phyloP scores from a whole-genome alignment of 2,797 vertebrate genomes.

The Rachycentron canadum region DNA sequence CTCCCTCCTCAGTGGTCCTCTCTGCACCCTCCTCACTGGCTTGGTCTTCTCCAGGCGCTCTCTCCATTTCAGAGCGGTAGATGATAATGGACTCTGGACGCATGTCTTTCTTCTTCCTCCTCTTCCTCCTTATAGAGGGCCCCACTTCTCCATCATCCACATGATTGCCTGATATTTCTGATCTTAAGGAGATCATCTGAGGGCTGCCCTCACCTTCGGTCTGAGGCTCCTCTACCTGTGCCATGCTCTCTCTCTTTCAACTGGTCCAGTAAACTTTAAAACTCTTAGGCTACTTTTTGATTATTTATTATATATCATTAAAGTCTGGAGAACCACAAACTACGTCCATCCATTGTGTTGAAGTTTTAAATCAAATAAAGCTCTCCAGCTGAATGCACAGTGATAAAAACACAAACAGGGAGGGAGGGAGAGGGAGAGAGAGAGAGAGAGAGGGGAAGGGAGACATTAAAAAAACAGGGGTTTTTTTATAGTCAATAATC shows the following conservation, averaged over 20 bases:
- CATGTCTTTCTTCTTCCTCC: slow-evolving; percentile 93
- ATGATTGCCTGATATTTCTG: slow-evolving; percentile 81
- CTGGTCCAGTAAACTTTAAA: slow-evolving; percentile 14
- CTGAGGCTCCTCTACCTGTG: slow-evolving; percentile 81
- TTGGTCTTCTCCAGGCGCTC: slow-evolving; percentile 87
- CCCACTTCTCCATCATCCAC: slow-evolving; percentile 84
- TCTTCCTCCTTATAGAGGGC: slow-evolving; percentile 90
- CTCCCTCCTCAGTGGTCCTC: slow-evolving; percentile 90
- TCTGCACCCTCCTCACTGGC: slow-evolving; percentile 86
- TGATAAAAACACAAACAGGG: background rate
- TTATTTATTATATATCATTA: slow-evolving; percentile 16
- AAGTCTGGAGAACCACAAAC: slow-evolving; percentile 16
- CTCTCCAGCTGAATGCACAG: slow-evolving; percentile 8
- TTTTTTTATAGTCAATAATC: slow-evolving; percentile 38
- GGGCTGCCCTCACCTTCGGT: slow-evolving; percentile 88
- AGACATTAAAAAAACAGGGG: slow-evolving; percentile 26
- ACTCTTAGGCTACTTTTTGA: background rate
- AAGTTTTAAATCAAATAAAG: background rate
- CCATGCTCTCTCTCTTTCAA: slow-evolving; percentile 70
- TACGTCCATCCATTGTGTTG: slow-evolving; percentile 27
- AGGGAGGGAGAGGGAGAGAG: background rate
- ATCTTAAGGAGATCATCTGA: slow-evolving; percentile 84
- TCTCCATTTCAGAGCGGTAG: slow-evolving; percentile 93
- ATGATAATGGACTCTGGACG: slow-evolving; percentile 97
- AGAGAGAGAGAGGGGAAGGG: background rate